phyloP scores from a whole-genome alignment of 2,888 invertebrate species.

The Iphiclides podalirius region DNA sequence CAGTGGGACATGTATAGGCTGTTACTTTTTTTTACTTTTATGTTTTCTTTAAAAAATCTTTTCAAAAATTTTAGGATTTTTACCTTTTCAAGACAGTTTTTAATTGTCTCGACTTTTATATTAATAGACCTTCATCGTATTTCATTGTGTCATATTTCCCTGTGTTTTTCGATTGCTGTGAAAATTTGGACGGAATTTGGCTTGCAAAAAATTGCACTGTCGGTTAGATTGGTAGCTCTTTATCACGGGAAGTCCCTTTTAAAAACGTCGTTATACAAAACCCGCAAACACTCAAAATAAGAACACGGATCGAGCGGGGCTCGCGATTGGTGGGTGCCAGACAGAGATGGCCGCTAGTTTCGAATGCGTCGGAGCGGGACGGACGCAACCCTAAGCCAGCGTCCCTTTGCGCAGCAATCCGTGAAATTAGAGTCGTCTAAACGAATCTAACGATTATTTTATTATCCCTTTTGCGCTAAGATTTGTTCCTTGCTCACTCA shows the following conservation, averaged over 20 bases:
- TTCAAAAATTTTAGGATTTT: too few species aligned
- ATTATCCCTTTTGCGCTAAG: conserved; percentile 79
- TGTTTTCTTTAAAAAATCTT: too few species aligned
- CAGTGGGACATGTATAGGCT: too few species aligned
- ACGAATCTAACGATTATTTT: conserved; percentile 81
- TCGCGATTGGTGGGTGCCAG: conserved; percentile 55
- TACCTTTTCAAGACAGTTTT: too few species aligned
- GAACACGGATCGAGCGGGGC: conserved; percentile 45
- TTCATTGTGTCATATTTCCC: too few species aligned
- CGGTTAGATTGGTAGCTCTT: conserved; percentile 11
- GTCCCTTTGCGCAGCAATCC: conserved; percentile 76
- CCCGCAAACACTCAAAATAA: conserved; percentile 67
- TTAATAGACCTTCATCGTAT: too few species aligned
- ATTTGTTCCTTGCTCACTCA: conserved; percentile 80
- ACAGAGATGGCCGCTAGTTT: conserved; percentile 39
- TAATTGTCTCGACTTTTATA: too few species aligned
- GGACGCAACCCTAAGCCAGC: conserved; percentile 49
- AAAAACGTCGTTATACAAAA: conserved; percentile 46
- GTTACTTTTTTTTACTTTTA: too few species aligned
- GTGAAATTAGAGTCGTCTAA: conserved; percentile 80
- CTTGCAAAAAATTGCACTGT: too few species aligned
- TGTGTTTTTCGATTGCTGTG: too few species aligned
- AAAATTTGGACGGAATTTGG: too few species aligned
- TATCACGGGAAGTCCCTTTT: conserved; percentile 20
- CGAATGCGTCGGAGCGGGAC: conserved; percentile 41